phyloP scores from a whole-genome alignment of 2,888 invertebrate genomes.

The Phaedon cochleariae region DNA sequence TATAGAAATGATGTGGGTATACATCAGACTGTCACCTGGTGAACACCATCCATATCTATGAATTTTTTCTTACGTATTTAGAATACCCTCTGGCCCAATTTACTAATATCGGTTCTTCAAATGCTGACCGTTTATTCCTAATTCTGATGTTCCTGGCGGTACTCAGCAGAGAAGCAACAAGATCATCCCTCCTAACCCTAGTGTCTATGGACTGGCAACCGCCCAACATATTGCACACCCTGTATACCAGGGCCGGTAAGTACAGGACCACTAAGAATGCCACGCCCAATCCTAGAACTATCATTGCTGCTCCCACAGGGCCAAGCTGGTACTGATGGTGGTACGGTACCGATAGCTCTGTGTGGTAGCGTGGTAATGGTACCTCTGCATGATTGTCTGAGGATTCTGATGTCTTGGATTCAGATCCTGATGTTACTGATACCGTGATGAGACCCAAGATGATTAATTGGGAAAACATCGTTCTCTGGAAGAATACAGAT shows the following conservation, averaged over 20 bases:
- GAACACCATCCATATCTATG: neutral
- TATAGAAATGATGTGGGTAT: no score
- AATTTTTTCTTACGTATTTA: constrained; percentile 6
- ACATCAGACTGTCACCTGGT: no score
- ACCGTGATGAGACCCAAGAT: neutral
- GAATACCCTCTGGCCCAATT: constrained; percentile 2
- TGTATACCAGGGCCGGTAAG: constrained; percentile 13
- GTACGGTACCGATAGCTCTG: neutral
- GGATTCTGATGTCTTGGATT: neutral
- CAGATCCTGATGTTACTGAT: neutral
- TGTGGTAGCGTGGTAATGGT: neutral
- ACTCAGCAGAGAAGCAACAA: constrained; percentile 4
- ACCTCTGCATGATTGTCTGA: neutral
- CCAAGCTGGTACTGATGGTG: neutral
- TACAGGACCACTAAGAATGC: neutral
- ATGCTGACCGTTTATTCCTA: neutral
- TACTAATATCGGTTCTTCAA: neutral
- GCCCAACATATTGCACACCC: constrained; percentile 2
- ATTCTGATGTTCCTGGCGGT: constrained; percentile 8
- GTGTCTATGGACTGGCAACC: constrained; percentile 6
- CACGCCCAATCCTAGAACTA: neutral
- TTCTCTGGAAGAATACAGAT: neutral
- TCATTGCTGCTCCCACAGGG: neutral
- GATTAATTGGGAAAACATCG: neutral
- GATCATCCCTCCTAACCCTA: neutral